Evolutionary conservation across 2,113 vertebrate species (phyloP), one percentile per base, ranked within the genome.

Genomic region (Toxotes chatareus): DNA sequence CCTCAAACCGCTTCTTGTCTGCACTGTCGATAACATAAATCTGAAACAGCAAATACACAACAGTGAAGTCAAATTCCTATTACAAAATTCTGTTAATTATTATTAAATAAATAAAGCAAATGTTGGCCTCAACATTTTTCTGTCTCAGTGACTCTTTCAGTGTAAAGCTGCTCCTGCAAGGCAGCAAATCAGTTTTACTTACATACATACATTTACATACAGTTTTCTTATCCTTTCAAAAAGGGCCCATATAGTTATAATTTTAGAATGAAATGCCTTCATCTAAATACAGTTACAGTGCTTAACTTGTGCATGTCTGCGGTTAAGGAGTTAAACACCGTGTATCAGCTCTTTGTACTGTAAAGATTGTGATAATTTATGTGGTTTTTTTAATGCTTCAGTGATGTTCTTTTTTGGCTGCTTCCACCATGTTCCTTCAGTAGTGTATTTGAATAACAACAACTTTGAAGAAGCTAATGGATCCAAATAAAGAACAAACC

Each of bases 1-100:
- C 97, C 80, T 97, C 97, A 4, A 97, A 97, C 57, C 96, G 93
- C 92, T 97, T 98, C 93, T 96, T 96, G 88, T 97, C 96, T 2
- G 96, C 95, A 0, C 96, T 97, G 94, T 97, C 97, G 81, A 97
- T 97, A 34, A 97, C 96, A 73, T 97, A 97, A 88, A 97, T 97
- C 97, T 97, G 89, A 68, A 93, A 0, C 10, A 73, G 55, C 69
- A 83, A 84, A 59, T 9, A 46, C 7, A 32, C 23, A 12, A 32
- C 7, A 63, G 1, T 83, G 10, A 59, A 42, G 16, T 67, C 4
- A 47, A 0, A 38, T 8, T 21, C 17, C 13, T 8, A 67, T 63
- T 36, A 57, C 3, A 61, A 27, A 27, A 27, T 27, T 27, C 27
- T 27, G 27, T 27, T 27, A 27, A 27, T 27, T 27, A 27, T 27